Percentiles rank a stretch among this genome's conserved stretches.
These are phyloP conservation scores for Centropus bengalensis DNA, from an alignment of 2,113 vertebrate genomes.

Conservation along the genomic window DNA sequence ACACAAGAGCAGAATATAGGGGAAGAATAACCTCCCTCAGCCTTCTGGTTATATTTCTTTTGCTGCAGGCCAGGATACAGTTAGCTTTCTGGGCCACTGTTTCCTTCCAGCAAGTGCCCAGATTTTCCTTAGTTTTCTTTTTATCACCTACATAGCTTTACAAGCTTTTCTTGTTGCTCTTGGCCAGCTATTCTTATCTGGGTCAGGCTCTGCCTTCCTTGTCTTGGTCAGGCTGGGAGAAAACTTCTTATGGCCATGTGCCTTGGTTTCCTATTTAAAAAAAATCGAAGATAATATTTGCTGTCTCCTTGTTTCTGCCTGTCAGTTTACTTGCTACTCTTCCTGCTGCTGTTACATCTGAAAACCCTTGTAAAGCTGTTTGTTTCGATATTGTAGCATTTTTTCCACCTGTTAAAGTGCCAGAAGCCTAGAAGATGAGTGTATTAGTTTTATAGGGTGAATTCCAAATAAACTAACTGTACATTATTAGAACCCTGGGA, in stretches of 20 bases:
- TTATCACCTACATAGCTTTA: too few relatives aligned
- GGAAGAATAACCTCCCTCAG: too few relatives aligned
- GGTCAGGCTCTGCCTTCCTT: background rate
- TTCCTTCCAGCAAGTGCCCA: too few relatives aligned
- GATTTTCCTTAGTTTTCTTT: too few relatives aligned
- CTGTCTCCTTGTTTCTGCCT: background rate
- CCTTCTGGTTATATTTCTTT: too few relatives aligned
- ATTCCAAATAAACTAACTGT: background rate
- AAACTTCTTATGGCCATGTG: background rate
- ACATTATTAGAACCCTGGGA: background rate
- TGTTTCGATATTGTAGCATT: background rate
- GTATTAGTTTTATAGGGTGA: background rate
- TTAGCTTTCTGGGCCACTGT: too few relatives aligned
- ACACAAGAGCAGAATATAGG: too few relatives aligned
- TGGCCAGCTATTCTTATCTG: too few relatives aligned
- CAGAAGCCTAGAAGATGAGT: background rate
- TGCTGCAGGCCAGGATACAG: too few relatives aligned
- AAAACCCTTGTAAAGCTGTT: background rate
- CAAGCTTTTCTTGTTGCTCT: too few relatives aligned
- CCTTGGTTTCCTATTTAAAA: background rate
- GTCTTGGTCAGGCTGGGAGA: background rate
- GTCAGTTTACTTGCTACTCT: background rate
- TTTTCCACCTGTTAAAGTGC: fast-evolving
- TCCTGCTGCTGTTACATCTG: background rate
- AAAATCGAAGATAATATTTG: background rate